These are phyloP conservation scores for Thalassophryne amazonica DNA, from an alignment of 2,797 vertebrate species.

Conservation along the genomic window DNA sequence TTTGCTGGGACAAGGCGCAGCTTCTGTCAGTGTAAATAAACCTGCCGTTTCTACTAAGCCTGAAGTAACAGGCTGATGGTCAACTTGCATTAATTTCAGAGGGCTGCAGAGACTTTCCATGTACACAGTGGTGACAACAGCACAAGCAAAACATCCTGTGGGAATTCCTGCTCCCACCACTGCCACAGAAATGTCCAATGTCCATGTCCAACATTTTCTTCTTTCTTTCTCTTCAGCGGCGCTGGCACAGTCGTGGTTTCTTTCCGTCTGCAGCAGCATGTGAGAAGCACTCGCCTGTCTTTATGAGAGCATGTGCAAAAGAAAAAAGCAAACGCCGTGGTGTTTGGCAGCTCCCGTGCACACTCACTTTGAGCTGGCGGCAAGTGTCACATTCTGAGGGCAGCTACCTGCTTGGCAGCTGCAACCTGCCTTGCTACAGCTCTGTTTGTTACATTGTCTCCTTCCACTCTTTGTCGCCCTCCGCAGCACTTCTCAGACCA, in stretches of 20 bases:
- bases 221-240: conserved; percentile 20
- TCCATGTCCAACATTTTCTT: background rate
- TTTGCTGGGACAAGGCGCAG: conserved; percentile 41
- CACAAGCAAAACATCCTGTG: conserved; percentile 51
- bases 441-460: conserved; percentile 20
- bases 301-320: conserved; percentile 12
- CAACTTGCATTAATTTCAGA: conserved; percentile 61
- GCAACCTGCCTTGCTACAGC: conserved; percentile 4
- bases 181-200: conserved; percentile 38
- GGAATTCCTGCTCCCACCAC: conserved; percentile 47
- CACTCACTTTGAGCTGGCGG: conserved; percentile 43
- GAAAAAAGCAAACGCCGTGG: conserved; percentile 12
- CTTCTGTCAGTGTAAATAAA: conserved; percentile 49
- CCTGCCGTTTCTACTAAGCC: conserved; percentile 13
- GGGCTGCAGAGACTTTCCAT: conserved; percentile 17
- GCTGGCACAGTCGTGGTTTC: conserved; percentile 2
- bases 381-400: conserved; percentile 50
- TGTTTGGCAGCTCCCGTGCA: conserved; percentile 31
- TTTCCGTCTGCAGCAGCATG: conserved; percentile 36
- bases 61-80: conserved; percentile 41
- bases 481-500: conserved; percentile 6
- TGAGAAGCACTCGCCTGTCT: conserved; percentile 34
- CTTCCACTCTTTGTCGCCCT: conserved; percentile 4
- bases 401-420: conserved; percentile 46
- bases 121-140: conserved; percentile 48